Evolutionary conservation across 2,797 vertebrate species (phyloP), one percentile per base, ranked within the genome.

Genomic region (Myotis vivesi): DNA sequence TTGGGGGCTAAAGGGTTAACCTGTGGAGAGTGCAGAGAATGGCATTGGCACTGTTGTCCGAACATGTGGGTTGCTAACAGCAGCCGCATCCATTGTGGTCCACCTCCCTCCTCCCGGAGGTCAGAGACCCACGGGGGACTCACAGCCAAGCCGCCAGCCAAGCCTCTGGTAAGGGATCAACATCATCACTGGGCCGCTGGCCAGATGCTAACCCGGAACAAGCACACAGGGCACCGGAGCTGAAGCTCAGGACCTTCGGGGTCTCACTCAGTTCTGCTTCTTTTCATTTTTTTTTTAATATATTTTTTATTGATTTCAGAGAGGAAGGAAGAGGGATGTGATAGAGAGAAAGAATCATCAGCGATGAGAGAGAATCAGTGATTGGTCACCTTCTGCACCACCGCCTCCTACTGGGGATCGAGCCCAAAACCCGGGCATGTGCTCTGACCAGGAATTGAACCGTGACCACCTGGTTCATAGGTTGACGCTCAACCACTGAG

Each of bases 91-190:
- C 36, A 0, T 5, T 30, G 1, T 0, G 10, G 10, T 25, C 53
- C 13, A 2, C 38, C 68, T 11, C 28, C 82, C 41, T 79, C 36
- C 16, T 57, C 72, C 25, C 8, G 4, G 79, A 89, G 88, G 95
- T 77, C 91, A 1, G 72, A 25, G 25, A 41, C 55, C 66, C 49
- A 46, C 0, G 7, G 38, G 3, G 17, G 53, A 55, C 81, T 82
- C 87, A 55, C 57, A 13, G 6, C 41, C 59, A 9, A 19, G 71
- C 82, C n/a, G 46, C 46, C 68, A 44, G 5, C 41, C 80, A 51
- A 62, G 94, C 83, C 81, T 55, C 57, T 16, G 22, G 92, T 79
- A 59, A 87, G 79, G n/a, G n/a, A 57, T 44, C 77, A 30, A 38
- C 84, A 66, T 64, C 46, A 20, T 15, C 84, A 6, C 28, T 2